Evolutionary conservation across 1,140 invertebrate genomes (phyloP).

Genomic region (Lordiphosa collinella): DNA sequence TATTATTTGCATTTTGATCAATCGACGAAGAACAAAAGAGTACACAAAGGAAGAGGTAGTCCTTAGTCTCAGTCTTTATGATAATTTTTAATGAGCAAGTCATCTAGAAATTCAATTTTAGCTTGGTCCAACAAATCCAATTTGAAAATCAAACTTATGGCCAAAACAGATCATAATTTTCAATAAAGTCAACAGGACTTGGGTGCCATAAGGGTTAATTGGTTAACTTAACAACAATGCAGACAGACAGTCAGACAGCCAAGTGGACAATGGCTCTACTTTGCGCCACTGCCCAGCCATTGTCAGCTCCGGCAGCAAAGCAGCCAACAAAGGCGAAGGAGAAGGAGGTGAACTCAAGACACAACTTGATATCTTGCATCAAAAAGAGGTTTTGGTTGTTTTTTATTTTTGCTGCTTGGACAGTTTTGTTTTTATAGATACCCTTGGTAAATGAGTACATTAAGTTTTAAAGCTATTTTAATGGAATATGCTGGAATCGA

Average conservation of each 20-base stretch:
- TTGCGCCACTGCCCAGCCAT: conserved; percentile 22
- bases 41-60: no score
- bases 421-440: conserved; percentile 11
- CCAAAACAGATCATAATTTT: background rate
- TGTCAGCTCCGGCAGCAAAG: conserved; percentile 5
- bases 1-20: no score
- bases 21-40: no score
- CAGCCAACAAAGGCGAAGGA: conserved; percentile 10
- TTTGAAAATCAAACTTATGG: background rate
- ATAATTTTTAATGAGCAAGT: no score
- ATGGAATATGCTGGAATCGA: no score
- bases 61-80: no score
- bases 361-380: conserved; percentile 52
- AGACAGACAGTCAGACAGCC: conserved; percentile 28
- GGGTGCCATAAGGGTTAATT: conserved; percentile 33
- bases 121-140: no score
- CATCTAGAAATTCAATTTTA: no score
- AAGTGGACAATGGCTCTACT: conserved; percentile 48
- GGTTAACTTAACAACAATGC: conserved; percentile 13
- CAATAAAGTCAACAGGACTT: conserved; percentile 12
- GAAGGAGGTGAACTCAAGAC: conserved; percentile 31
- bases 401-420: conserved; percentile 18
- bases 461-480: no score
- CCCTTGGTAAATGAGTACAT: no score
- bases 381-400: conserved; percentile 27